Evolutionary conservation across 2,797 vertebrate genomes (phyloP), one percentile per base, ranked within the genome.

Genomic region (Falco columbarius): DNA sequence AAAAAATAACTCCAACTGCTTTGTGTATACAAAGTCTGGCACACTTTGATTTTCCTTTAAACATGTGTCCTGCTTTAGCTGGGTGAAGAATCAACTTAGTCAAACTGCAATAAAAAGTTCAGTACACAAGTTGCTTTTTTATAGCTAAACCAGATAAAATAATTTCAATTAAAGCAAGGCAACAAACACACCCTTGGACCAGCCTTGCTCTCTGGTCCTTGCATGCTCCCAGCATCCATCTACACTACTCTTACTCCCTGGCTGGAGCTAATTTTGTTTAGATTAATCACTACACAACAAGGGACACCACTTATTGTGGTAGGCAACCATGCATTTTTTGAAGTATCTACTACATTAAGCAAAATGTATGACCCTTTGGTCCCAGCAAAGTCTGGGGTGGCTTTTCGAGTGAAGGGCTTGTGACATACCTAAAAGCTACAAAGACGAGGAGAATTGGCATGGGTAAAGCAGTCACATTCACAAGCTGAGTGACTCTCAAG

Each of bases 341-440:
- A 32, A 54, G 59, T 7, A 14, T 71, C 80, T 76, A 32, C 59
- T 91, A 70, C 93, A 91, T 73, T 55, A 73, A 74, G 79, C 10
- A 16, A 14, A 9, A 16, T 4, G 16, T 12, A 20, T 6, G 26
- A 26, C 15, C 32, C 8, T 81, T 40, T 38, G 26, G 34, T 36
- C 61, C 24, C 47, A 11, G 9, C 38, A 7, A 1, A 34, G 26
- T 51, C 68, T 63, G 38, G 26, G 47, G 46, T 10, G 20, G 32
- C 20, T 90, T 76, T 55, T 55, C 42, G 44, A 55, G 34, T 26
- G 54, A 47, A 61, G 26, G 36, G 38, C 9, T 58, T 6, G 58
- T 14, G 11, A 16, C 0, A 2, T 19, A 14, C 8, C 14, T 23
- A 26, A 51, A 80, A 59, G 32, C 52, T 66, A 51, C 44, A 34